A percentile compares a stretch with the other conserved stretches of the same genome.
phyloP scores from a whole-genome alignment of 2,888 invertebrate species.

The Lottia scabra region DNA sequence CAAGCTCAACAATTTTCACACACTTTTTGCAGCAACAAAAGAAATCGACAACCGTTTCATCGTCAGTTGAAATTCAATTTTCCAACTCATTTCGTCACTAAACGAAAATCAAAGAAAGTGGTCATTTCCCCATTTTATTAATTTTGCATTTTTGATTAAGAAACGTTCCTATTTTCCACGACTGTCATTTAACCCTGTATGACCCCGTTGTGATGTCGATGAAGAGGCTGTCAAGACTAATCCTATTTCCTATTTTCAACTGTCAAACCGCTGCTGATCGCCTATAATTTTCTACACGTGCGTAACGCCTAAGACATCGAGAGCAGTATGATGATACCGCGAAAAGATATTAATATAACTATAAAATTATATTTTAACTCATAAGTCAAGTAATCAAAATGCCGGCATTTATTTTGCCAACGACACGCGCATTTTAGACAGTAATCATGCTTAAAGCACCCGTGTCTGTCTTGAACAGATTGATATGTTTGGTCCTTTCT shows the following conservation, averaged over 20 bases:
- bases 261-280: conserved; percentile 12
- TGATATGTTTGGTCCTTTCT: no score
- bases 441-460: conserved; percentile 17
- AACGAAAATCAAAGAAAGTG: conserved; percentile 1
- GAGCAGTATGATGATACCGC: conserved; percentile 12
- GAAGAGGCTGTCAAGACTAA: conserved; percentile 15
- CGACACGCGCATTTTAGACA: conserved; percentile 5
- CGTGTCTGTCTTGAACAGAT: neutral
- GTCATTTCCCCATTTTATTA: neutral
- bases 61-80: neutral
- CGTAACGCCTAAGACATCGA: conserved; percentile 13
- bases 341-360: conserved; percentile 21
- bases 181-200: neutral
- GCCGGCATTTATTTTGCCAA: conserved; percentile 3
- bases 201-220: neutral
- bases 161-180: neutral
- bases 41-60: neutral
- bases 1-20: no score
- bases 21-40: neutral
- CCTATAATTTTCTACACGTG: conserved; percentile 21
- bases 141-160: conserved; percentile 4
- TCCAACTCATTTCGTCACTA: neutral
- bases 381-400: conserved; percentile 22
- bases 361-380: conserved; percentile 17
- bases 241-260: conserved; percentile 19